phyloP scores from a whole-genome alignment of 2,797 vertebrate species.

The Mionectes olivaceus region DNA sequence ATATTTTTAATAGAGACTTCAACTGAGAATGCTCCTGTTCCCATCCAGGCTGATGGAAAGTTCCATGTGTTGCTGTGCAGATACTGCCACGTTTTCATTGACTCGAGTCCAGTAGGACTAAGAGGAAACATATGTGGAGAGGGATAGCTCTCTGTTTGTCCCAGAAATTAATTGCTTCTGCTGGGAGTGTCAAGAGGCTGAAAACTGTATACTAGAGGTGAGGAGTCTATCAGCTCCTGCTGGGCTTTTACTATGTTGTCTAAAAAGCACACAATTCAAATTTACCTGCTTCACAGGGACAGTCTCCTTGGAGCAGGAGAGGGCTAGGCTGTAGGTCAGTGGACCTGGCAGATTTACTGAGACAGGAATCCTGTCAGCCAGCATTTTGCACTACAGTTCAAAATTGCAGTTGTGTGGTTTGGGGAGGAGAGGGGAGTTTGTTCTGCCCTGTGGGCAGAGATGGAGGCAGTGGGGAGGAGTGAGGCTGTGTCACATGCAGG shows the following conservation, averaged over 20 bases:
- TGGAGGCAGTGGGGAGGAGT: neutral
- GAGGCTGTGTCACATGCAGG: neutral
- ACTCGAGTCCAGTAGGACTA: slow-evolving; percentile 66
- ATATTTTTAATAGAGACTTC: slow-evolving; percentile 15
- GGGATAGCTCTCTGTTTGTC: slow-evolving; percentile 69
- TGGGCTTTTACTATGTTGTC: neutral
- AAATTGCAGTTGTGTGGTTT: neutral
- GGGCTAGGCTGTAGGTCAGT: neutral
- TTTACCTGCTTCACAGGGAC: neutral
- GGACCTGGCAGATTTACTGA: neutral
- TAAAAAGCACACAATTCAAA: neutral
- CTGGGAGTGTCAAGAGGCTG: neutral
- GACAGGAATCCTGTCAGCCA: neutral
- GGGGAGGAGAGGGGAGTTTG: neutral
- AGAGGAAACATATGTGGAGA: slow-evolving; percentile 80
- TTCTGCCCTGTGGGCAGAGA: neutral
- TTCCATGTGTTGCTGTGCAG: slow-evolving; percentile 68
- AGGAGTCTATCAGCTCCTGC: neutral
- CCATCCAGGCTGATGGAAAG: slow-evolving; percentile 64
- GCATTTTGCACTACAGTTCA: fast-evolving
- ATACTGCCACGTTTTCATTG: slow-evolving; percentile 82
- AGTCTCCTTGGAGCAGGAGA: neutral
- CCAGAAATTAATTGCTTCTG: slow-evolving; percentile 71
- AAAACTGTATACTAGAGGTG: neutral
- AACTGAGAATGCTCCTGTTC: slow-evolving; percentile 8